phyloP scores from a whole-genome alignment of 2,797 vertebrate genomes.

The Pipistrellus pygmaeus region DNA sequence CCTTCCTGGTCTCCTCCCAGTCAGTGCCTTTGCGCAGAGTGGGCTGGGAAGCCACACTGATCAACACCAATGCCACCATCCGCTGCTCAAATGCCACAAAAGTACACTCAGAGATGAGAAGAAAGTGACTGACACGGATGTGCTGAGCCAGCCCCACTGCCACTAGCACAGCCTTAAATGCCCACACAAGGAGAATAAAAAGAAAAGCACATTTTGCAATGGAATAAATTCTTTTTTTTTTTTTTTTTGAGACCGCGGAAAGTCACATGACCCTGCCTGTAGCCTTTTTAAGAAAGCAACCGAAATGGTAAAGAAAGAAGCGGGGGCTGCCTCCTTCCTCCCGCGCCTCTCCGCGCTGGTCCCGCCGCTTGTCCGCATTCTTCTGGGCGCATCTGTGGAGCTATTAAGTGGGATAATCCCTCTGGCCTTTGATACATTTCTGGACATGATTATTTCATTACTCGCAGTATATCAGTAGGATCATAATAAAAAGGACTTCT shows the following conservation, averaged over 20 bases:
- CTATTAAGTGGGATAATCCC: constrained; percentile 93
- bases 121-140: constrained; percentile 67
- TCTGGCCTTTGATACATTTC: constrained; percentile 93
- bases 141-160: constrained; percentile 61
- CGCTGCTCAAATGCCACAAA: constrained; percentile 78
- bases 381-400: constrained; percentile 91
- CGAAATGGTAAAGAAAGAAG: constrained; percentile 79
- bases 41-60: constrained; percentile 54
- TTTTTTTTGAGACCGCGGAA: constrained; percentile 79
- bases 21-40: constrained; percentile 56
- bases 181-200: constrained; percentile 82
- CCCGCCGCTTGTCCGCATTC: constrained; percentile 86
- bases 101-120: constrained; percentile 73
- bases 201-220: constrained; percentile 82
- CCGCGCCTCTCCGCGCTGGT: constrained; percentile 79
- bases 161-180: constrained; percentile 45
- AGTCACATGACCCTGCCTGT: constrained; percentile 81
- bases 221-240: constrained; percentile 79
- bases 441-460: constrained; percentile 94
- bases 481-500: constrained; percentile 93
- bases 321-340: constrained; percentile 76
- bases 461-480: constrained; percentile 95
- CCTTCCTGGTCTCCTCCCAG: constrained; percentile 65
- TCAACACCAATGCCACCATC: constrained; percentile 72
- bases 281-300: constrained; percentile 82